These are phyloP conservation scores for Bradypus variegatus DNA, from an alignment of 2,797 vertebrate species.

Conservation along the genomic window DNA sequence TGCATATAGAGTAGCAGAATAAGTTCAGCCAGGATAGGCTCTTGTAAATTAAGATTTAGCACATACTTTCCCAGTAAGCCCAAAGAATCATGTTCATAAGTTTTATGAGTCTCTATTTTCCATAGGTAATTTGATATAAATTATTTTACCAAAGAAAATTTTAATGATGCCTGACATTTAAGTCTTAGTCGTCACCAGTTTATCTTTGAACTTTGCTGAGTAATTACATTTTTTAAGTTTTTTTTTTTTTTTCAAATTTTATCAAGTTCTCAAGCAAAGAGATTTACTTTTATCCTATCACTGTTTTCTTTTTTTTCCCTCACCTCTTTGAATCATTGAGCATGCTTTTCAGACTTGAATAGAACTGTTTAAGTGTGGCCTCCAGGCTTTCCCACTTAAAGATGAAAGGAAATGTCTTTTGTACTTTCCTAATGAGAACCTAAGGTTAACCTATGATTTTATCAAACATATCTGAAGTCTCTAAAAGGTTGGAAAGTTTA, in stretches of 20 bases:
- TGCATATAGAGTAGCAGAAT: neutral
- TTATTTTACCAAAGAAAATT: conserved; percentile 40
- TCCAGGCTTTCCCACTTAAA: conserved; percentile 10
- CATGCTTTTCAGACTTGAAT: conserved; percentile 7
- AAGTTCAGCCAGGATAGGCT: neutral
- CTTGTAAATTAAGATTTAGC: neutral
- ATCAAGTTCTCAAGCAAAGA: conserved; percentile 15
- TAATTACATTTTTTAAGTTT: neutral
- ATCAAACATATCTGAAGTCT: neutral
- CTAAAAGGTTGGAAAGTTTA: conserved; percentile 17
- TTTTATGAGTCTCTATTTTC: neutral
- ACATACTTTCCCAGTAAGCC: neutral
- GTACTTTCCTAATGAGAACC: neutral
- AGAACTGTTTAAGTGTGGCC: neutral
- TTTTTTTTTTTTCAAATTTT: neutral
- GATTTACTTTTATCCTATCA: neutral
- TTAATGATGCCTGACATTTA: neutral
- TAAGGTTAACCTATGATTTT: neutral
- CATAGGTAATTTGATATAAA: conserved; percentile 6
- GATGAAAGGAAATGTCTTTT: neutral
- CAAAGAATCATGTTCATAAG: neutral
- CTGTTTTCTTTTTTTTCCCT: neutral
- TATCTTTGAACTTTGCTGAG: conserved; percentile 14
- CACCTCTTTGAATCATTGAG: neutral
- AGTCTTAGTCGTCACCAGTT: neutral